Evolutionary conservation across 2,113 vertebrate species (phyloP).

Genomic region (Chaetura pelagica): DNA sequence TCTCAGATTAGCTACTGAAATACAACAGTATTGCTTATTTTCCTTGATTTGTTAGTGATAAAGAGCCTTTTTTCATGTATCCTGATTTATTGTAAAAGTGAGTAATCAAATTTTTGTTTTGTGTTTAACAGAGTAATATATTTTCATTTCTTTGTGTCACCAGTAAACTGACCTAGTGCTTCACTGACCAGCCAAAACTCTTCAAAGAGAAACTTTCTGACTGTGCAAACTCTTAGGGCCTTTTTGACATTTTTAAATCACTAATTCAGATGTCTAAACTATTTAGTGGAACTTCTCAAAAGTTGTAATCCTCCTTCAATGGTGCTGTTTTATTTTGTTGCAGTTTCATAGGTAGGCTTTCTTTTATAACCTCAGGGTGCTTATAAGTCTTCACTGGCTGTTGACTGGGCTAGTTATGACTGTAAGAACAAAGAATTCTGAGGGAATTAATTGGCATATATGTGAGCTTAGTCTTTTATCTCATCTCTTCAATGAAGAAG

Average conservation of each 20-base stretch:
- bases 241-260: not conserved
- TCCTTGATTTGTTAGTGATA: not conserved
- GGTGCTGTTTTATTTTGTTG: not conserved
- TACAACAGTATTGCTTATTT: not conserved
- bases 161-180: not conserved
- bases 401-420: not conserved
- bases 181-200: not conserved
- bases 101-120: not conserved
- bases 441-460: not conserved
- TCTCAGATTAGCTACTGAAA: not conserved
- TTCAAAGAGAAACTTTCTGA: not conserved
- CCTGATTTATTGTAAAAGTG: not conserved
- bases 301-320: not conserved
- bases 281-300: not conserved
- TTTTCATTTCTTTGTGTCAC: not conserved
- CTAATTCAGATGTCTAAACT: not conserved
- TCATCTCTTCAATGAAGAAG: not conserved
- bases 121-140: not conserved
- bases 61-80: not conserved
- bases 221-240: not conserved
- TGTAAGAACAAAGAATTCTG: not conserved
- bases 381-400: not conserved
- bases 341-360: not conserved
- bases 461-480: not conserved
- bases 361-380: not conserved